phyloP scores from a whole-genome alignment of 1,140 invertebrate genomes.

The Drosophila biarmipes region DNA sequence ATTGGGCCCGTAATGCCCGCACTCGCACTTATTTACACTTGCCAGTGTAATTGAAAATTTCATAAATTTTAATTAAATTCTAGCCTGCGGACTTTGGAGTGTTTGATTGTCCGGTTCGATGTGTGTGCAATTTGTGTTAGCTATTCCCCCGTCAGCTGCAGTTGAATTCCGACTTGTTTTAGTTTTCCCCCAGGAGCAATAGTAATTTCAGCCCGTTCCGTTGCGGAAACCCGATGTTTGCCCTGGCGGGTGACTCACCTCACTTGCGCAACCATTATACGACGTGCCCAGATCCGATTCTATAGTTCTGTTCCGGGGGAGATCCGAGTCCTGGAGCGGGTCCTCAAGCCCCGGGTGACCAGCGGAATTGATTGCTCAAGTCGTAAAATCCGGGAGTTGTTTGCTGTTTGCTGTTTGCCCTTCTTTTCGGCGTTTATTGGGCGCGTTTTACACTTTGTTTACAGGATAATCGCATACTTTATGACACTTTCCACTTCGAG shows the following conservation, averaged over 20 bases:
- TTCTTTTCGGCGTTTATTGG: conserved; percentile 12
- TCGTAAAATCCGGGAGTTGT: conserved; percentile 56
- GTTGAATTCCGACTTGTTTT: conserved; percentile 17
- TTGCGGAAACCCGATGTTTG: not conserved
- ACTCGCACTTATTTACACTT: conserved; percentile 60
- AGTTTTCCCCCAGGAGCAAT: conserved; percentile 15
- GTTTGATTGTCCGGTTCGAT: conserved; percentile 30
- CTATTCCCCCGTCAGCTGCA: not conserved
- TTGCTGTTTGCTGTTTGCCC: conserved; percentile 32
- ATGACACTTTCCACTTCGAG: conserved; percentile 72
- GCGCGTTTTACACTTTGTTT: conserved; percentile 80
- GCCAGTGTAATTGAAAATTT: conserved; percentile 65
- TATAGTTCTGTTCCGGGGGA: conserved; percentile 20
- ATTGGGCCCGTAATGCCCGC: conserved; percentile 54
- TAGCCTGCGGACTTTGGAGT: conserved; percentile 33
- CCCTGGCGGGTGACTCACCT: conserved; percentile 57
- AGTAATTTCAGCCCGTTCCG: conserved; percentile 2
- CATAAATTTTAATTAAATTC: conserved; percentile 70
- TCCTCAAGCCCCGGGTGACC: conserved; percentile 27
- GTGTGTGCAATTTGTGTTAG: conserved; percentile 10
- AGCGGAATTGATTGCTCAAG: conserved; percentile 67
- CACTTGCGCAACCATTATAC: conserved; percentile 68
- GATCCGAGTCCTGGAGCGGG: not conserved
- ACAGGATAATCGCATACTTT: conserved; percentile 81
- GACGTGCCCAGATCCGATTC: conserved; percentile 62